phyloP scores from a whole-genome alignment of 2,888 invertebrate genomes.

The Xestia rhomboidea region DNA sequence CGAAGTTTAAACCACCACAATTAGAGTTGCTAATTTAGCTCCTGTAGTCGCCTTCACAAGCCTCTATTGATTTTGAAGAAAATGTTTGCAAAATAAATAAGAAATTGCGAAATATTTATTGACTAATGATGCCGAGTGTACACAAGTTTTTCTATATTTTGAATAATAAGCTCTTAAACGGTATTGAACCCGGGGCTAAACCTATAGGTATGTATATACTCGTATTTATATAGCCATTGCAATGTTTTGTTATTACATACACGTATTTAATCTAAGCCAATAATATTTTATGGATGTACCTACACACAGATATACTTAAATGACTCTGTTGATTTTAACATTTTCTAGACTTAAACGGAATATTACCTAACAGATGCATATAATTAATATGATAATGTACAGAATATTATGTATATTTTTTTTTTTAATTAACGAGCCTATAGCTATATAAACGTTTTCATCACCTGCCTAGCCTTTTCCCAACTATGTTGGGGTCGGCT shows the following conservation, averaged over 20 bases:
- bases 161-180: slow-evolving; percentile 13
- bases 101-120: slow-evolving; percentile 26
- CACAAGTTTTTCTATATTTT: neutral
- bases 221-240: slow-evolving; percentile 35
- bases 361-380: neutral
- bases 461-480: too few species aligned
- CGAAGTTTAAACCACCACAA: too few species aligned
- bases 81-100: slow-evolving; percentile 34
- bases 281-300: slow-evolving; percentile 38
- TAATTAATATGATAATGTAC: too few species aligned
- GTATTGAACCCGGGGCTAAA: slow-evolving; percentile 37
- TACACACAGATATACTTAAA: slow-evolving; percentile 22
- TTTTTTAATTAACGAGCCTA: too few species aligned
- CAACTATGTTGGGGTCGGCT: too few species aligned
- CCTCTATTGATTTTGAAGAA: slow-evolving; percentile 8
- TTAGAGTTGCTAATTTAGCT: too few species aligned
- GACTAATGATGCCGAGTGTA: neutral
- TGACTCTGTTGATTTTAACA: slow-evolving; percentile 16
- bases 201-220: slow-evolving; percentile 16
- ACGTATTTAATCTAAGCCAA: slow-evolving; percentile 41
- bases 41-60: too few species aligned
- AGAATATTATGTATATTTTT: too few species aligned
- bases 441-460: too few species aligned
- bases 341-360: slow-evolving; percentile 23
- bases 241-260: slow-evolving; percentile 44